Evolutionary conservation across 2,797 vertebrate species (phyloP).

Genomic region (Sparus aurata): DNA sequence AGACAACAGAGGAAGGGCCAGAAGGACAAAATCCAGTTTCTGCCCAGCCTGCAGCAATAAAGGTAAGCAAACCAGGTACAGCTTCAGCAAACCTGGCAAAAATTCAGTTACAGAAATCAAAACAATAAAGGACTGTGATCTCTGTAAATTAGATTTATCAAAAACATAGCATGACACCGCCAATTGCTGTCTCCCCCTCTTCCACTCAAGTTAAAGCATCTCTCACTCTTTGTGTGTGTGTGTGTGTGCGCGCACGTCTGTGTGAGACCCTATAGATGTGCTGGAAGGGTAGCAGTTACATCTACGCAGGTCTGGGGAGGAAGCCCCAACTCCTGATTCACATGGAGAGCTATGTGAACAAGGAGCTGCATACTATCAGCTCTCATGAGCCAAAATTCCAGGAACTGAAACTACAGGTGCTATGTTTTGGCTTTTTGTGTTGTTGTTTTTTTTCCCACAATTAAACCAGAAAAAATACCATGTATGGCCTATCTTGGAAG

Average conservation of each 20-base stretch:
- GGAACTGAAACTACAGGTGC: constrained; percentile 88
- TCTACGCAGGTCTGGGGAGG: constrained; percentile 61
- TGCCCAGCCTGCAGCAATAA: constrained; percentile 15
- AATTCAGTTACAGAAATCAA: neutral
- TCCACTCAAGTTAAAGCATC: neutral
- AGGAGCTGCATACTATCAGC: constrained; percentile 83
- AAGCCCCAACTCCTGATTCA: constrained; percentile 85
- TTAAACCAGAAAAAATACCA: neutral
- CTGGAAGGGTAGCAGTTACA: constrained; percentile 42
- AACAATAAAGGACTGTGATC: neutral
- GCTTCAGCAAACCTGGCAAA: neutral
- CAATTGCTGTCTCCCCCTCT: neutral
- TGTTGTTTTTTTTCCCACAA: neutral
- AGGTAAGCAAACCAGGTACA: constrained; percentile 31
- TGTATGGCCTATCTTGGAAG: neutral
- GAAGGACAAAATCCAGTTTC: constrained; percentile 7
- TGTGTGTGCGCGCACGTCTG: constrained; percentile 3
- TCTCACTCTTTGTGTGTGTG: no score
- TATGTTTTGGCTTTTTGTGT: constrained; percentile 3
- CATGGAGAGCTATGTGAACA: constrained; percentile 83
- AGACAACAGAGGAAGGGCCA: constrained; percentile 15
- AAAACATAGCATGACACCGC: no score
- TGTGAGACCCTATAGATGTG: constrained; percentile 51
- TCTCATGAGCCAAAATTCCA: constrained; percentile 75
- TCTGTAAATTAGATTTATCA: neutral